These are phyloP conservation scores for Macrotrachela quadricornifera DNA, from an alignment of 1,140 invertebrate genomes.

Conservation along the genomic window DNA sequence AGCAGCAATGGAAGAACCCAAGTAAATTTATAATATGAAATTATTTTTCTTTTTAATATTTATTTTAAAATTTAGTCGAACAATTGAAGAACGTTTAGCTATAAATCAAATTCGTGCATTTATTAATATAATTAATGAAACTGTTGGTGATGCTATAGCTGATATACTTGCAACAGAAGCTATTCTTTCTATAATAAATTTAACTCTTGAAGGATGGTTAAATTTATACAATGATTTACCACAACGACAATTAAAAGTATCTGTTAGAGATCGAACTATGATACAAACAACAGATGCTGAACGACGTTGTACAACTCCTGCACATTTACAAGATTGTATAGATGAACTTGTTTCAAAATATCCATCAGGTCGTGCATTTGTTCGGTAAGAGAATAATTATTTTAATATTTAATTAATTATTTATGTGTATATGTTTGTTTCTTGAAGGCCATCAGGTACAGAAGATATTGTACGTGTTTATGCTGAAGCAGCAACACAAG, in stretches of 20 bases:
- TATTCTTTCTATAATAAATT: slow-evolving; percentile 55
- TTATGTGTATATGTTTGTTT: too few species aligned
- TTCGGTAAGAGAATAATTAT: slow-evolving; percentile 34
- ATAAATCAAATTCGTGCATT: slow-evolving; percentile 34
- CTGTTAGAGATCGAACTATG: slow-evolving; percentile 49
- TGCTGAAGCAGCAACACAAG: slow-evolving; percentile 62
- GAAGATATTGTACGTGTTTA: slow-evolving; percentile 89
- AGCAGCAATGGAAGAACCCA: too few species aligned
- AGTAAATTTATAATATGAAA: too few species aligned
- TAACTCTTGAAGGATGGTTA: slow-evolving; percentile 57
- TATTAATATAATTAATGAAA: slow-evolving; percentile 68
- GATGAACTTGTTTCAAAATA: slow-evolving; percentile 39
- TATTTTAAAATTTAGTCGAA: too few species aligned
- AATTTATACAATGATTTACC: slow-evolving; percentile 49
- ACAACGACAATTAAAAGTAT: slow-evolving; percentile 10
- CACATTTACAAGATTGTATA: slow-evolving; percentile 58
- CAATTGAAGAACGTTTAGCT: too few species aligned
- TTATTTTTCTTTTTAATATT: too few species aligned
- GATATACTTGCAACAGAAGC: slow-evolving; percentile 81
- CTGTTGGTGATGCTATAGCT: slow-evolving; percentile 85
- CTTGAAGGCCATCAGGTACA: slow-evolving; percentile 58
- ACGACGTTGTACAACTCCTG: slow-evolving; percentile 48
- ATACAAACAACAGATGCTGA: slow-evolving; percentile 69
- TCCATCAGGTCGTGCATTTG: slow-evolving; percentile 51
- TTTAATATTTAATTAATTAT: too few species aligned